Evolutionary conservation across 2,888 invertebrate genomes (phyloP).

Genomic region (Mythimna ferrago): DNA sequence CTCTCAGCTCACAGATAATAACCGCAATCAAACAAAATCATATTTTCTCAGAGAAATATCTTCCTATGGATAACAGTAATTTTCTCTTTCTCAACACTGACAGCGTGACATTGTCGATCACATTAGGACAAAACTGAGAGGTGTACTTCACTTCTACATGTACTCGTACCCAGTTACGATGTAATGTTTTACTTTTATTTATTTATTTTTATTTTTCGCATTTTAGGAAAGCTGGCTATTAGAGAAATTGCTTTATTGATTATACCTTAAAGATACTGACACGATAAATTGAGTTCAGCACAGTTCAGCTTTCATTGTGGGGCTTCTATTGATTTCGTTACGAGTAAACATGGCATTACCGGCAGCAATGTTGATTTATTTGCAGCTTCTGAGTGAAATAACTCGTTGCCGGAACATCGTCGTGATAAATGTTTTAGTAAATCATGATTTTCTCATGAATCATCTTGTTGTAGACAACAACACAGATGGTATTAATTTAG

Average conservation of each 20-base stretch:
- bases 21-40: constrained; percentile 65
- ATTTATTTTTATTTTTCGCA: too few species aligned
- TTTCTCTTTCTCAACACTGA: constrained; percentile 69
- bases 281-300: constrained; percentile 32
- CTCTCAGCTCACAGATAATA: constrained; percentile 64
- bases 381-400: constrained; percentile 41
- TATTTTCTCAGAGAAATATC: constrained; percentile 65
- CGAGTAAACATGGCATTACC: constrained; percentile 42
- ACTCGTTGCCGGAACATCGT: constrained; percentile 46
- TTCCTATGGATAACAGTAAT: constrained; percentile 67
- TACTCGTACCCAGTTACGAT: constrained; percentile 50
- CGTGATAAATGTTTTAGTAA: constrained; percentile 48
- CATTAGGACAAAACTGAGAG: constrained; percentile 47
- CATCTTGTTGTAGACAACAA: not conserved
- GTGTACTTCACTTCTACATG: constrained; percentile 43
- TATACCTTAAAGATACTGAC: constrained; percentile 25
- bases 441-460: constrained; percentile 32
- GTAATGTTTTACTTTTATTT: too few species aligned
- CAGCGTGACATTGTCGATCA: constrained; percentile 64
- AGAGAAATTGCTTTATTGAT: constrained; percentile 52
- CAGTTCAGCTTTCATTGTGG: constrained; percentile 31
- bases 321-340: constrained; percentile 34
- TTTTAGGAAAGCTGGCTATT: too few species aligned
- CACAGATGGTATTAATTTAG: not conserved
- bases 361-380: constrained; percentile 51